Percentiles rank a stretch among this genome's conserved stretches.
These are phyloP conservation scores for Lysandra coridon DNA, from an alignment of 2,888 invertebrate genomes.

Conservation along the genomic window DNA sequence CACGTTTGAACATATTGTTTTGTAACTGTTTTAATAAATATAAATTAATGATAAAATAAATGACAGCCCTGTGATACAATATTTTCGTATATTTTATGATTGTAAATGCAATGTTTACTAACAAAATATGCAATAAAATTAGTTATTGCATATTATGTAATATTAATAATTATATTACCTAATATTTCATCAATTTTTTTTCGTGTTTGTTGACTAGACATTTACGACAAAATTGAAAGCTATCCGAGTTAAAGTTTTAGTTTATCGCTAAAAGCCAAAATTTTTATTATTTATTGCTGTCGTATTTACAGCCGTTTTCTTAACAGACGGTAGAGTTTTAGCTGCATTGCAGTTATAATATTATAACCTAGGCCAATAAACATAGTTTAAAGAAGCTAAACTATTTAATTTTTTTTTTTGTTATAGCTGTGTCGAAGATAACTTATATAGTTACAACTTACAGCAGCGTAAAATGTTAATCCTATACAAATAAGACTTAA, in stretches of 20 bases:
- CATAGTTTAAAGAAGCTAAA: no score
- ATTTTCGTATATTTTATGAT: background rate
- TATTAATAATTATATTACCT: background rate
- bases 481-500: no score
- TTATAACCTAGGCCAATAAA: background rate
- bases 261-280: background rate
- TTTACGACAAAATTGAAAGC: background rate
- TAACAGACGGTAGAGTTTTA: background rate
- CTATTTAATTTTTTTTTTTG: no score
- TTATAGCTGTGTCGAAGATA: no score
- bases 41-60: background rate
- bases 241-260: background rate
- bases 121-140: no score
- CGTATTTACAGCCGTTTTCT: background rate
- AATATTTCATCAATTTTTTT: background rate
- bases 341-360: constrained; percentile 12
- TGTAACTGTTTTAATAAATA: constrained; percentile 6
- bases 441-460: no score
- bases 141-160: no score
- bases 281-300: background rate
- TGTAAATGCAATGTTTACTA: background rate
- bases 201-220: background rate
- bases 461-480: no score
- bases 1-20: constrained; percentile 3
- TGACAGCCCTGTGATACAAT: background rate